phyloP scores from a whole-genome alignment of 2,113 vertebrate genomes.

The Rhinoderma darwinii region DNA sequence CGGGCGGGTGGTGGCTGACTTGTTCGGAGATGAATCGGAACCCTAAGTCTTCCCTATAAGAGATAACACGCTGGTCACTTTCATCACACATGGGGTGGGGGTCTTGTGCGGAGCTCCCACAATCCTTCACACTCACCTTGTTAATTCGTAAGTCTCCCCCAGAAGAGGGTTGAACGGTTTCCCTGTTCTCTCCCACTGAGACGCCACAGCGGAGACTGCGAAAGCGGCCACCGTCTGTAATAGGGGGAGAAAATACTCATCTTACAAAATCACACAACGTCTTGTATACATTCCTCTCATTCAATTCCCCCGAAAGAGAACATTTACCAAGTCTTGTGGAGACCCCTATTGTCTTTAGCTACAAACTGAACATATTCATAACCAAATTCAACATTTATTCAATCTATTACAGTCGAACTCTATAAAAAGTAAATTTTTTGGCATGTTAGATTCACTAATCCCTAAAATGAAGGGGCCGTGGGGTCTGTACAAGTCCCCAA shows the following conservation, averaged over 20 bases:
- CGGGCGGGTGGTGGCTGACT: slow-evolving; percentile 94
- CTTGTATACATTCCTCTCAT: too few relatives aligned
- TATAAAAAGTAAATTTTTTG: neutral
- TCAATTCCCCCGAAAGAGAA: too few relatives aligned
- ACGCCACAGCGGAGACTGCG: slow-evolving; percentile 93
- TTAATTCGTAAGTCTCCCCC: slow-evolving; percentile 93
- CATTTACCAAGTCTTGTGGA: too few relatives aligned
- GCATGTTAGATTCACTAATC: neutral
- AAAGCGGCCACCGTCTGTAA: slow-evolving; percentile 91
- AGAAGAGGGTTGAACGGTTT: slow-evolving; percentile 96
- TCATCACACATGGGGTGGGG: neutral
- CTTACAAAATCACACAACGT: too few relatives aligned
- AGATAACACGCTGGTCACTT: neutral
- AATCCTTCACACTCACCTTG: slow-evolving; percentile 75
- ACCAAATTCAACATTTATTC: too few relatives aligned
- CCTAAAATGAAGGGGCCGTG: neutral
- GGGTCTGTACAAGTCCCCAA: too few relatives aligned
- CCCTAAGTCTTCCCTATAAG: slow-evolving; percentile 86
- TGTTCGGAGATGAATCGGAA: slow-evolving; percentile 94
- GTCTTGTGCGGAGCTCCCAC: neutral
- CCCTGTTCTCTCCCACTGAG: slow-evolving; percentile 97
- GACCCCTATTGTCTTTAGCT: too few relatives aligned
- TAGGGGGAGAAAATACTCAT: neutral
- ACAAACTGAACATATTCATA: too few relatives aligned
- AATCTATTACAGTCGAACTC: neutral